Conservation (phyloP, 1,140 invertebrate genomes). For the Orius laevigatus region DNA sequence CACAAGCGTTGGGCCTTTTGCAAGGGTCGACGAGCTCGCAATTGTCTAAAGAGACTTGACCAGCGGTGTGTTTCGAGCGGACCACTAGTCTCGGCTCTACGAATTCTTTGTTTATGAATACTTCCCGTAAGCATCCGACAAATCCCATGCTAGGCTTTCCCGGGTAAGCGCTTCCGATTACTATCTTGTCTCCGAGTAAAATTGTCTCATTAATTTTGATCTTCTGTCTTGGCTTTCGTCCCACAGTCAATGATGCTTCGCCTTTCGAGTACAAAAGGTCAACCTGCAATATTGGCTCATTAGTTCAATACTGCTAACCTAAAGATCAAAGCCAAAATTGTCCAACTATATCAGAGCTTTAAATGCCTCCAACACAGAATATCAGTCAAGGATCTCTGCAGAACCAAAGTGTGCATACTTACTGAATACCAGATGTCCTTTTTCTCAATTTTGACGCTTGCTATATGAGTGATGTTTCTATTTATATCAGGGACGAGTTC, state of each 20-base stretch:
- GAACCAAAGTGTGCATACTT: conserved; percentile 31
- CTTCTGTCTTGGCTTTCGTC: conserved; percentile 48
- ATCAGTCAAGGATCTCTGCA: too few relatives aligned
- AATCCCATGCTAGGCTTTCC: conserved; percentile 42
- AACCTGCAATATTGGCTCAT: conserved; percentile 26
- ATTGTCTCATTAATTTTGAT: conserved; percentile 42
- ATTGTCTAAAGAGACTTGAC: conserved; percentile 78
- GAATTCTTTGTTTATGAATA: conserved; percentile 57
- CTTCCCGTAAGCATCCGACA: conserved; percentile 78
- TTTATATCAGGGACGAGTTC: conserved; percentile 51
- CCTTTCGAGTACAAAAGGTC: conserved; percentile 59
- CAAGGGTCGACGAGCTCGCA: conserved; percentile 84
- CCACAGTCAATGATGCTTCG: conserved; percentile 53
- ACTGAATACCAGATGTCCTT: conserved; percentile 40
- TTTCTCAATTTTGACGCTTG: conserved; percentile 60
- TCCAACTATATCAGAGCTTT: too few relatives aligned
- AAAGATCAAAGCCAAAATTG: too few relatives aligned
- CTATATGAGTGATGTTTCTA: conserved; percentile 54
- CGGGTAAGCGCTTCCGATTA: conserved; percentile 52
- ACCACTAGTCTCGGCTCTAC: conserved; percentile 65
- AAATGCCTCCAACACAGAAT: too few relatives aligned
- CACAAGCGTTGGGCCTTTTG: conserved; percentile 70
- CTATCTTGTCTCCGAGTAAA: conserved; percentile 37
- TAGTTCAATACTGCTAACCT: conserved; percentile 28
- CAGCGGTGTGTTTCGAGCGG: conserved; percentile 60